These are phyloP conservation scores for Aythya baeri DNA, from an alignment of 2,113 vertebrate species.

Conservation along the genomic window DNA sequence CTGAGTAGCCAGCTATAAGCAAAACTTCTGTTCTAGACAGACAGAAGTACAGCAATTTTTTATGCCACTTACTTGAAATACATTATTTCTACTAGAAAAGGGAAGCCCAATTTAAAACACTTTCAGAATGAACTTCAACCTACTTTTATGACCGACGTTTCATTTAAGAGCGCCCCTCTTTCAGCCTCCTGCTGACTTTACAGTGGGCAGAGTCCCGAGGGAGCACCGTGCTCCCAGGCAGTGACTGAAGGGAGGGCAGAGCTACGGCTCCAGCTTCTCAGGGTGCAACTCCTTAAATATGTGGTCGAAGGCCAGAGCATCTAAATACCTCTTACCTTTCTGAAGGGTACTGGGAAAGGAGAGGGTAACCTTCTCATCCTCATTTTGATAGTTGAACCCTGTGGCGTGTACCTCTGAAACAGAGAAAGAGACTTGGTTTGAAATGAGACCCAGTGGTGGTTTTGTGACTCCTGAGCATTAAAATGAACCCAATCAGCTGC, in stretches of 20 bases:
- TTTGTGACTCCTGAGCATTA: neutral
- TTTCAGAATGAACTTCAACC: neutral
- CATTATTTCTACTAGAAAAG: neutral
- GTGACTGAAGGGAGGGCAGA: neutral
- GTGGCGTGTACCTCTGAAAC: slow-evolving; percentile 94
- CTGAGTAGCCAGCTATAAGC: neutral
- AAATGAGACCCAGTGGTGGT: neutral
- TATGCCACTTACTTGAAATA: neutral
- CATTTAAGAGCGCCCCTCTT: neutral
- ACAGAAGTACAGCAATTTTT: neutral
- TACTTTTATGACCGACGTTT: neutral
- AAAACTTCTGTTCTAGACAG: neutral
- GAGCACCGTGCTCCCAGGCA: neutral
- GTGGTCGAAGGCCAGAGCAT: neutral
- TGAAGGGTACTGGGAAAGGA: slow-evolving; percentile 94
- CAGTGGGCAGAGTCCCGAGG: neutral
- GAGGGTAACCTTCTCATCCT: slow-evolving; percentile 98
- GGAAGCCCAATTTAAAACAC: neutral
- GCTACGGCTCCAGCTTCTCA: neutral
- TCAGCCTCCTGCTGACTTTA: neutral
- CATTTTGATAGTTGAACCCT: slow-evolving; percentile 99
- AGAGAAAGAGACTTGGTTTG: neutral
- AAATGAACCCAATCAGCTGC: neutral
- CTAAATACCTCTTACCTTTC: slow-evolving; percentile 81
- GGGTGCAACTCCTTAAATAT: neutral